These are phyloP conservation scores for Calameuta filiformis DNA, from an alignment of 2,888 invertebrate species.

Conservation along the genomic window DNA sequence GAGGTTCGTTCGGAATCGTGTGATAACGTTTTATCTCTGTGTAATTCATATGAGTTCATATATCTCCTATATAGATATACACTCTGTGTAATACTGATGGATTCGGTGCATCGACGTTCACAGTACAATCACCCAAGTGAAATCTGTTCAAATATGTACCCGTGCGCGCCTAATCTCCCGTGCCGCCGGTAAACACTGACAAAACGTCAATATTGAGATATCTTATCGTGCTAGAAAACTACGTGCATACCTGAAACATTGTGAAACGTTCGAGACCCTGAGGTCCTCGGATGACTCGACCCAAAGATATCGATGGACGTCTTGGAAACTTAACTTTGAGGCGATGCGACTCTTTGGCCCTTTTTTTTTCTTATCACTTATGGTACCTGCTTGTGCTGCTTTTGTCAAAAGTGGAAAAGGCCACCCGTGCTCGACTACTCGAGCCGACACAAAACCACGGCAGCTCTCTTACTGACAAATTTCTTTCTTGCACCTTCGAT, in stretches of 20 bases:
- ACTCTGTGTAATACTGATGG: background rate
- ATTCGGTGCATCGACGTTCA: conserved; percentile 28
- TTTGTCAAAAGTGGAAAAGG: background rate
- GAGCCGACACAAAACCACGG: background rate
- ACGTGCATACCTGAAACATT: conserved; percentile 45
- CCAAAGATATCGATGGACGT: background rate
- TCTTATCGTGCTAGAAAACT: conserved; percentile 54
- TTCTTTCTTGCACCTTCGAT: background rate
- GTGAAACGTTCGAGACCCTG: conserved; percentile 27
- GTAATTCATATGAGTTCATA: background rate
- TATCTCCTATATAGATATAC: background rate
- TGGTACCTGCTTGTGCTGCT: background rate
- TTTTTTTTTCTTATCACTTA: background rate
- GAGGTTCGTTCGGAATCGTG: background rate
- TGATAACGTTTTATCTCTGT: background rate
- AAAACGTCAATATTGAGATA: conserved; percentile 58
- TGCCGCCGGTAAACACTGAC: conserved; percentile 53
- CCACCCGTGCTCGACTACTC: background rate
- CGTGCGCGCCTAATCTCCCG: conserved; percentile 45
- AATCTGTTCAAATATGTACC: conserved; percentile 56
- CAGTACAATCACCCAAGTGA: conserved; percentile 45
- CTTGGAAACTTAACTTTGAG: background rate
- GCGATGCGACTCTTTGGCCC: background rate
- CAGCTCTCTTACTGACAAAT: background rate
- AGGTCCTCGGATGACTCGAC: background rate